These are phyloP conservation scores for Otus scops DNA, from an alignment of 2,797 vertebrate genomes.

Conservation along the genomic window DNA sequence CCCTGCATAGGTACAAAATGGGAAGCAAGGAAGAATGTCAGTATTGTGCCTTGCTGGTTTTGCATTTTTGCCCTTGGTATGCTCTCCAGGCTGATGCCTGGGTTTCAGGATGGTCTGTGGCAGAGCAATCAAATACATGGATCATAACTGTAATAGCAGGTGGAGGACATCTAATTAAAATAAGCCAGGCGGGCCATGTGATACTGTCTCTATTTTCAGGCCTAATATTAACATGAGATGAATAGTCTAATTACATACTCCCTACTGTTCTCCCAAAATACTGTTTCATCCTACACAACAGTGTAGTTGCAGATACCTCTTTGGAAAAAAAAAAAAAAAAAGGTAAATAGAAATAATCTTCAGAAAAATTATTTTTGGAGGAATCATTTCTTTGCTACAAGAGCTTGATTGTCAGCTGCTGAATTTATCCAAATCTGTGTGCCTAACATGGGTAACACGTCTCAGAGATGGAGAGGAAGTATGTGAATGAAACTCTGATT, in stretches of 20 bases:
- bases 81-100: not conserved
- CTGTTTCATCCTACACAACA: not conserved
- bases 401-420: not conserved
- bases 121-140: not conserved
- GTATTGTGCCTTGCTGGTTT: not conserved
- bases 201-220: conserved; percentile 34
- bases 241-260: conserved; percentile 22
- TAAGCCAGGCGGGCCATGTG: not conserved
- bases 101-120: not conserved
- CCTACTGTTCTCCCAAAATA: conserved; percentile 13
- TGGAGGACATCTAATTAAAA: conserved; percentile 22
- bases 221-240: conserved; percentile 17
- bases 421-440: not conserved
- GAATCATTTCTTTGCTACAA: not conserved
- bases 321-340: not conserved
- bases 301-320: not conserved
- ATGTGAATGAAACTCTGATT: not conserved
- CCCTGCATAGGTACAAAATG: not conserved
- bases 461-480: not conserved
- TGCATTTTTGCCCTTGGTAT: not conserved
- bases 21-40: not conserved
- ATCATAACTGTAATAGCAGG: not conserved
- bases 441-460: not conserved
- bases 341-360: not conserved
- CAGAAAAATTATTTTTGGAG: not conserved